Evolutionary conservation across 2,113 vertebrate species (phyloP), one percentile per base, ranked within the genome.

Genomic region (Bubalus kerabau): DNA sequence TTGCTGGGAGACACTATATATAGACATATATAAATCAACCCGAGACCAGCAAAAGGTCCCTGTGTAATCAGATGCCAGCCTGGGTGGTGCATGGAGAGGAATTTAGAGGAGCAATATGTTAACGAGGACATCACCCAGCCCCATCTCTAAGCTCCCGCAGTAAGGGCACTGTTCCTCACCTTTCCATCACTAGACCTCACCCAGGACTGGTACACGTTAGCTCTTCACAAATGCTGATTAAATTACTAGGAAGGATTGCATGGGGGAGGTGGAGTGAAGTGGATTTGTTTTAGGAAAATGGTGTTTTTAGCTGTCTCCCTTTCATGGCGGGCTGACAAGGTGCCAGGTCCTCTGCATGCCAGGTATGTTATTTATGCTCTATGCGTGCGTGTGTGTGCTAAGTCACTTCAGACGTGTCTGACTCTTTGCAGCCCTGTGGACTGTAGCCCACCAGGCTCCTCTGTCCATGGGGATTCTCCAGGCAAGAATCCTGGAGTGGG

Each of bases 31-130:
- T 87, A 93, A 89, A 97, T 97, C 95, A 97, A 43, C 94, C 84
- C 30, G 90, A 85, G 87, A 94, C 82, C 87, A 85, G 87, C 90
- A 30, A 64, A 97, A 97, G 92, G 97, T 96, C 92, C 92, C 62
- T 48, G 89, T 96, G 96, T 93, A 87, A 96, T 93, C 94, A 90
- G 94, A 90, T 36, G 83, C 89, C 94, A 46, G 82, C 92, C 74
- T 30, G 43, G 84, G 74, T 46, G 84, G 92, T 90, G 26, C 28
- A 0, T 57, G 74, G 87, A 82, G 87, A 87, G 87, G 95, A 90
- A 87, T 87, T 62, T 28, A 83, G 86, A 88, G 95, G 48, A 91
- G 71, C 82, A 56, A 12, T 32, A 8, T 60, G 59, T 28, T 81
- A 24, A 86, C 1, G 0, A 82, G 87, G 60, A 94, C 52, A 56